These are phyloP conservation scores for Tetragnatha versicolor DNA, from an alignment of 1,140 invertebrate genomes.

Conservation along the genomic window DNA sequence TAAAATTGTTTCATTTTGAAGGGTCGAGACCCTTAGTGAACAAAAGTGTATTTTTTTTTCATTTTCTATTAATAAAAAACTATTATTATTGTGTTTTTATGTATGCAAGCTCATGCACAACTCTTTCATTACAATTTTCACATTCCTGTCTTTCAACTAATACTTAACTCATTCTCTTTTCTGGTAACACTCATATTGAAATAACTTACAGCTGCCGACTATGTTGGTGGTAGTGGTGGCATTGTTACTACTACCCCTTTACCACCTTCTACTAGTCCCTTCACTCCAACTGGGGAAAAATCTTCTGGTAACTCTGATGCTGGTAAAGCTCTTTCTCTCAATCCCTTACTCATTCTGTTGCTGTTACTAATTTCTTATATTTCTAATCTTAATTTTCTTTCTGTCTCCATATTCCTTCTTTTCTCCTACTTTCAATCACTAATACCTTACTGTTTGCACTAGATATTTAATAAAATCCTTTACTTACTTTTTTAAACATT, in stretches of 20 bases:
- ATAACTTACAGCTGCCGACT: slow-evolving; percentile 42
- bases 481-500: no score
- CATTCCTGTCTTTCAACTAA: no score
- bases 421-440: background rate
- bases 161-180: no score
- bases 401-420: background rate
- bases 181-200: no score
- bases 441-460: background rate
- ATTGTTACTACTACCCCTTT: slow-evolving; percentile 5
- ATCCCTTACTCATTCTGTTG: background rate
- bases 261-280: slow-evolving; percentile 5
- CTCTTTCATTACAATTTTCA: no score
- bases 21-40: no score
- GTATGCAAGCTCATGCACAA: no score
- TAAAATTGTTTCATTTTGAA: no score
- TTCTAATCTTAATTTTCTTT: background rate
- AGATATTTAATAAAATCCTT: no score
- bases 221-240: slow-evolving; percentile 30
- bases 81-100: no score
- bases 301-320: slow-evolving; percentile 33
- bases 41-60: no score
- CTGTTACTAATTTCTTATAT: background rate
- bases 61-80: no score
- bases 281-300: slow-evolving; percentile 1
- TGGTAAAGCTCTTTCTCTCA: slow-evolving; percentile 31